Evolutionary conservation across 2,113 vertebrate genomes (phyloP), one percentile per base, ranked within the genome.

Genomic region (Xiphorhynchus elegans): DNA sequence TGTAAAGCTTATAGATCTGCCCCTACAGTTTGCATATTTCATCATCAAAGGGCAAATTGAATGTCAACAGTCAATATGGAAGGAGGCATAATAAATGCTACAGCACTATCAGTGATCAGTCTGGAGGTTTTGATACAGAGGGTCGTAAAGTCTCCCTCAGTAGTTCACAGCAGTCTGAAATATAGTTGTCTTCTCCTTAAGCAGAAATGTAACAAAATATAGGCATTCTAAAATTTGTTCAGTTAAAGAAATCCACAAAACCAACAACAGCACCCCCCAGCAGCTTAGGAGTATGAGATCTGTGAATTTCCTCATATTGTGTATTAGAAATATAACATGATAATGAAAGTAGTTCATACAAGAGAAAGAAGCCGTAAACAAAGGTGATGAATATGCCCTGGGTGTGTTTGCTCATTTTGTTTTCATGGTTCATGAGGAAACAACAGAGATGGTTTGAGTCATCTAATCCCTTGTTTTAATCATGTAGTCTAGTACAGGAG

Each of bases 231-330:
- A 70, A n/a, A 52, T 37, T 31, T 59, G 1, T 47, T 69, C 44
- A 24, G 6, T 64, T 29, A 46, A 56, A 77, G 63, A 80, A 52
- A 1, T 9, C 5, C 37, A 28, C 35, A 29, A 42, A 12, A 17
- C 2, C 28, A 39, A 2, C 42, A 46, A 11, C 7, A 66, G 9
- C 1, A 11, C 2, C 5, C 1, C 12, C 23, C 29, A 47, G 17
- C 10, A 72, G 10, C 4, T 49, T 33, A 60, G 3, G 4, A 44
- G 11, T 52, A 6, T 62, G 50, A 78, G 21, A 78, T 53, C 74
- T 89, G 53, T 47, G 21, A 15, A 17, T 74, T 66, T 83, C 24
- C 17, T 67, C 69, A 25, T 84, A 12, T 3, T 52, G 19, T 39
- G 10, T 63, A 24, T 60, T 83, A 59, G 49, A 83, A 84, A 35